Evolutionary conservation across 2,888 invertebrate species (phyloP), one percentile per base, ranked within the genome.

Genomic region (Conchocele bisecta): DNA sequence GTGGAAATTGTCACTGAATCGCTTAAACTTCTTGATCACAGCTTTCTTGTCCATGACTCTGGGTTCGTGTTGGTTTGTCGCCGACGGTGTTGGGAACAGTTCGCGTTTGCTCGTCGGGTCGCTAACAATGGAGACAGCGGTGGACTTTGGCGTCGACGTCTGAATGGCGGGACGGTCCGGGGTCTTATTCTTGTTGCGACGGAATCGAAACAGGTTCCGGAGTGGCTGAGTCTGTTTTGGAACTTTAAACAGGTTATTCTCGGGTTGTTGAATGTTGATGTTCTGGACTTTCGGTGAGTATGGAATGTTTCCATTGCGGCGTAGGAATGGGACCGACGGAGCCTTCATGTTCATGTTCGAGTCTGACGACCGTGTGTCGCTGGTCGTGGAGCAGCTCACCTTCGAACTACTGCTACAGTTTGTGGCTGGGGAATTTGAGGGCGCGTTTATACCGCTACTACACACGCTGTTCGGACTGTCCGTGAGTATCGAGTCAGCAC

Each of bases 391-490:
- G 50, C 80, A 68, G 54, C 77, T 79, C 24, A 75, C 71, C 35
- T 63, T 57, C 1, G 76, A 79, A 33, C 75, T 69, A 35, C 73
- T 82, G 51, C 77, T 72, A 33, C 58, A 41, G 44, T 76, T 72
- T n/a, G 79, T 77, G 33, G 72, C 79, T 24, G 82, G 81, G 6
- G 86, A 86, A 74, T 88, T 88, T 68, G 79, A 82, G 0, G 88
- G 88, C 29, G 85, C 86, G 42, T 82, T 84, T 3, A 87, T 82
- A 26, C 88, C 88, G 75, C 85, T 86, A 68, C 87, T 86, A 44
- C 84, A 77, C 0, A 83, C 83, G 71, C 86, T 87, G 65, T 83
- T 79, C 6, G 88, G 86, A 69, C 86, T 86, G 75, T 86, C 86
- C 11, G 88, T 88, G 24, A 88, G 79, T 29, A 86, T 83, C 1